Conservation (phyloP, 23 tunicate species). For the Clavelina lepadiformis region DNA sequence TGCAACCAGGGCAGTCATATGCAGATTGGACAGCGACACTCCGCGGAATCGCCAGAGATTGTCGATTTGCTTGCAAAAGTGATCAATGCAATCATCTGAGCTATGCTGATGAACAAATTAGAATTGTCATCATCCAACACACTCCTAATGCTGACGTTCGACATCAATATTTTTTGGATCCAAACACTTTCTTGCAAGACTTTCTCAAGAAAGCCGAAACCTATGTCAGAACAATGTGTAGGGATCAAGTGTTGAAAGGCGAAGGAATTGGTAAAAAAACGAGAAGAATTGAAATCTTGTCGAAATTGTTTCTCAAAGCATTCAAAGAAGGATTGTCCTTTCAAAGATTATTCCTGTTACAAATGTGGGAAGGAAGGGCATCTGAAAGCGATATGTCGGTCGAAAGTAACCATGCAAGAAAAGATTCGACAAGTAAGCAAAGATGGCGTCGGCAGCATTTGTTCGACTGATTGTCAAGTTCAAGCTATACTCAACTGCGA, state of each 20-base stretch:
- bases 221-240: not conserved
- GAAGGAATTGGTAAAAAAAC: not conserved
- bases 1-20: conserved; percentile 9
- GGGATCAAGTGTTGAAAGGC: not conserved
- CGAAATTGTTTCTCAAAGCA: conserved; percentile 5
- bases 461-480: no score
- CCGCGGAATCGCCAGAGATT: conserved; percentile 2
- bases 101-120: conserved; percentile 13
- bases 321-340: not conserved
- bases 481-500: no score
- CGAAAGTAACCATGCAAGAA: conserved; percentile 1
- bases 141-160: conserved; percentile 11
- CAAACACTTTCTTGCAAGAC: conserved; percentile 1
- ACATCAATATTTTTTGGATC: conserved; percentile 6
- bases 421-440: not conserved
- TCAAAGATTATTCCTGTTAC: conserved; percentile 2
- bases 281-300: conserved; percentile 4
- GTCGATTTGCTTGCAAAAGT: conserved; percentile 10
- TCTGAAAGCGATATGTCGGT: conserved; percentile 4
- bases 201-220: not conserved
- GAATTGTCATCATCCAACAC: conserved; percentile 8
- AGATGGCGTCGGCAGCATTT: no score
- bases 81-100: conserved; percentile 8
- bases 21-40: conserved; percentile 2
- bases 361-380: conserved; percentile 1